phyloP scores from a whole-genome alignment of 2,888 invertebrate genomes.

The Cryptus armator region DNA sequence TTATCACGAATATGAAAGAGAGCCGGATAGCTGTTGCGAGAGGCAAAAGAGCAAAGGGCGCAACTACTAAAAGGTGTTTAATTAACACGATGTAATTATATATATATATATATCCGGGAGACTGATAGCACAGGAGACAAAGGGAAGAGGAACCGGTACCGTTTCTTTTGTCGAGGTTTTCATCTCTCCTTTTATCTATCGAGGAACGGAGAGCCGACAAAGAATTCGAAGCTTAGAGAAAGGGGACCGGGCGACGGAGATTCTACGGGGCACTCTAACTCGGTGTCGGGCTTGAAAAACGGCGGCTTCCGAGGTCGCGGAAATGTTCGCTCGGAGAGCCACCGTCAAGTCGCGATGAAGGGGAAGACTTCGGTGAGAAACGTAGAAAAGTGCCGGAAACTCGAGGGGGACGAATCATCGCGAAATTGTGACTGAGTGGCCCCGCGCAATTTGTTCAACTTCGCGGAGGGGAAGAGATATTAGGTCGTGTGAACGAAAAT shows the following conservation, averaged over 20 bases:
- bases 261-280: constrained; percentile 58
- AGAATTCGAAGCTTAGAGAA: constrained; percentile 48
- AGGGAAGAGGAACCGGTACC: constrained; percentile 6
- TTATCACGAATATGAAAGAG: constrained; percentile 80
- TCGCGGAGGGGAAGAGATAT: neutral
- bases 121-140: constrained; percentile 16
- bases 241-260: constrained; percentile 19
- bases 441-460: constrained; percentile 56
- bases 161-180: constrained; percentile 57
- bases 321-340: constrained; percentile 56
- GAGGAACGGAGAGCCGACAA: constrained; percentile 55
- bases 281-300: constrained; percentile 54
- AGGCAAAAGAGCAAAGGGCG: constrained; percentile 41
- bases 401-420: constrained; percentile 58
- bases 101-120: constrained; percentile 65
- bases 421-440: constrained; percentile 68
- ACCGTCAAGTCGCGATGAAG: neutral
- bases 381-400: constrained; percentile 66
- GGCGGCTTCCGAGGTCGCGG: constrained; percentile 66
- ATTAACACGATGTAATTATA: constrained; percentile 81
- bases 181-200: constrained; percentile 40
- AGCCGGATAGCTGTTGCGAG: constrained; percentile 62
- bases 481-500: constrained; percentile 44
- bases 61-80: constrained; percentile 79
- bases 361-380: constrained; percentile 34